Base-by-base conservation (phyloP, 2,113 vertebrate genomes). In the Asarcornis scutulata region DNA sequence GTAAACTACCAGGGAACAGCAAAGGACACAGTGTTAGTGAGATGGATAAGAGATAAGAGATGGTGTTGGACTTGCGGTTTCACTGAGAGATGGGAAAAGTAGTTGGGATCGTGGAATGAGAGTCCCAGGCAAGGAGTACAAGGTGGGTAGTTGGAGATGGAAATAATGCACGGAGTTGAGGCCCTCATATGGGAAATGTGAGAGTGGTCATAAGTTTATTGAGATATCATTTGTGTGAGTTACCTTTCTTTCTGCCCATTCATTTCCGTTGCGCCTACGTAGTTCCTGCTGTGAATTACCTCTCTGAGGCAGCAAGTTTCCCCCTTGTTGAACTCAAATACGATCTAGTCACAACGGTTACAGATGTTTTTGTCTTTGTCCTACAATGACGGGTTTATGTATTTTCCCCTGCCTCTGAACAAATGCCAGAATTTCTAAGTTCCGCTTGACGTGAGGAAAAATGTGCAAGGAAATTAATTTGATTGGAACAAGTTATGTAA, bases 371-470 rank as follows among this genome's bases (percentile, higher is more conserved):
- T 88, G 73, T 86, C 91, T 76, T 92, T 91, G 56, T 90, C 73
- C 38, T 83, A 0, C 83, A 56, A 75, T 3, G 7, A 72, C 56
- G n/a, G 62, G 60, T 36, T 88, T 90, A 36, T 77, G 68, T 50
- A 7, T 94, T 92, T 90, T 95, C 44, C 86, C 36, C 48, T 84
- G 62, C 53, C 48, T 90, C 80, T 93, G 88, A 92, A 84, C 76
- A 82, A 77, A 68, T 78, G 73, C 91, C 85, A 90, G 17, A 17
- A 86, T 86, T 60, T 90, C 38, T 88, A 78, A 93, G 64, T 81
- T 96, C 72, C 71, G 14, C 74, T 88, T 81, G 88, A 73, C 63
- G 29, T 38, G 86, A 84, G 46, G 27, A 77, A 81, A 60, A 90
- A 84, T 29, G 38, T 94, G 27, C 34, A 42, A 83, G 88, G 76